Evolutionary conservation across 2,888 invertebrate species (phyloP).

Genomic region (Zaprionus lineosus): DNA sequence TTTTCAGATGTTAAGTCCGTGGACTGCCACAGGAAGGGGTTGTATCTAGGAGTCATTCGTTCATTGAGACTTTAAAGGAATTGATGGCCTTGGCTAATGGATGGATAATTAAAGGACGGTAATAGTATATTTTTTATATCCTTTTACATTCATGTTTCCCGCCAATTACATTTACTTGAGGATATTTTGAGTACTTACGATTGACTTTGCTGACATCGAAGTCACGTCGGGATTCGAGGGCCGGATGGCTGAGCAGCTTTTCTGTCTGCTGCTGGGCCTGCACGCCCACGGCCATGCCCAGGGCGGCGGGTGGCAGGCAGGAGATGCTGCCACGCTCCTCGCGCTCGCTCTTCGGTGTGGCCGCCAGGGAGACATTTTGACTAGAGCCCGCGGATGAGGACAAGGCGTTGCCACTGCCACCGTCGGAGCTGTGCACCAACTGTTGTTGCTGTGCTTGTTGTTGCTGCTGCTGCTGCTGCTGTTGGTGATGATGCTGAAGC

Average conservation of each 20-base stretch:
- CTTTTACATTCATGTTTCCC: no score
- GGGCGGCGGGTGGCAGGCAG: constrained; percentile 77
- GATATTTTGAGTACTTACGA: constrained; percentile 80
- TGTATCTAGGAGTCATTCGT: no score
- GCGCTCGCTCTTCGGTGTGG: constrained; percentile 78
- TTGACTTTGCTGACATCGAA: constrained; percentile 83
- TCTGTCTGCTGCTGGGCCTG: constrained; percentile 73
- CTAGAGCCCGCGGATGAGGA: constrained; percentile 73
- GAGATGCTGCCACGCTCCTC: constrained; percentile 77
- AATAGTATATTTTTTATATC: no score
- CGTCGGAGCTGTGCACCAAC: constrained; percentile 43
- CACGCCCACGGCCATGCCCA: constrained; percentile 67
- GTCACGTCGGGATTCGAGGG: constrained; percentile 79
- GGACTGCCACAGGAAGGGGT: no score
- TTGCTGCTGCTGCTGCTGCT: constrained; percentile 22
- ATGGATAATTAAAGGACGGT: no score
- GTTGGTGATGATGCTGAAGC: constrained; percentile 26
- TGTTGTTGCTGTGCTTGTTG: constrained; percentile 38
- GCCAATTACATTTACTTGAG: no score
- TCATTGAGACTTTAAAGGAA: no score
- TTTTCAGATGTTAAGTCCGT: no score
- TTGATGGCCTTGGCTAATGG: no score
- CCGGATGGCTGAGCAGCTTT: constrained; percentile 80
- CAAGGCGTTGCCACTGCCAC: constrained; percentile 46
- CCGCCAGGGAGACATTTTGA: constrained; percentile 73